Conservation (phyloP, 2,113 vertebrate species). For the Isurus oxyrinchus region DNA sequence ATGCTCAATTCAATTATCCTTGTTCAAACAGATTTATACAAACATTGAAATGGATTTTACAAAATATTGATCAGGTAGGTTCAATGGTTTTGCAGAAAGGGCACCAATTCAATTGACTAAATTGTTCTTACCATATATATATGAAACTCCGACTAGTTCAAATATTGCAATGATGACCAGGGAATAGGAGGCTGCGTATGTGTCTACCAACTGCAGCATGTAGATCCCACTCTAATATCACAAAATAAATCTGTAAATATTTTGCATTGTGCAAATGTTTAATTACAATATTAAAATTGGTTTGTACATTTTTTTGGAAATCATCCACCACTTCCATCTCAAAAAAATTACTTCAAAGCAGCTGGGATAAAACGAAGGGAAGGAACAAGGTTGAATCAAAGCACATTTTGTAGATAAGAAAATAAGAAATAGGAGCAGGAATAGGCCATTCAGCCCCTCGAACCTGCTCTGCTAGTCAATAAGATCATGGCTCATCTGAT, state of each 20-base stretch:
- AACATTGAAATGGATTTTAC: neutral
- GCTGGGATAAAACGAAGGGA: neutral
- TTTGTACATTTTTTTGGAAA: neutral
- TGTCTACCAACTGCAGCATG: constrained; percentile 84
- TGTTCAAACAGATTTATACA: neutral
- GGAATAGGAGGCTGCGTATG: constrained; percentile 76
- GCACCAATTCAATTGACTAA: neutral
- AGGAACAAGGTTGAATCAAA: neutral
- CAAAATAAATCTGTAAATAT: constrained; percentile 26
- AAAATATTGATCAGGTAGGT: neutral
- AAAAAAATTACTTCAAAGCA: constrained; percentile 42
- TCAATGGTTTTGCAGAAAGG: neutral
- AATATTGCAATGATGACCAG: constrained; percentile 83
- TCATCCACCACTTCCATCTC: neutral
- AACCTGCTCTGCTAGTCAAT: too few relatives aligned
- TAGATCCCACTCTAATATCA: constrained; percentile 72
- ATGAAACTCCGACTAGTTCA: constrained; percentile 76
- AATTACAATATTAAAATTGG: neutral
- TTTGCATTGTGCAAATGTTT: neutral
- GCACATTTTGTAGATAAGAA: neutral
- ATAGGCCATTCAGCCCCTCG: too few relatives aligned
- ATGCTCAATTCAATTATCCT: neutral
- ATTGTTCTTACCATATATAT: constrained; percentile 70
- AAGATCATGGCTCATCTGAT: too few relatives aligned
- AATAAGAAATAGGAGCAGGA: too few relatives aligned